A percentile compares a stretch with the other conserved stretches of the same genome.
Conservation (phyloP, 2,797 vertebrate species). For the Lycodopsis pacificus region DNA sequence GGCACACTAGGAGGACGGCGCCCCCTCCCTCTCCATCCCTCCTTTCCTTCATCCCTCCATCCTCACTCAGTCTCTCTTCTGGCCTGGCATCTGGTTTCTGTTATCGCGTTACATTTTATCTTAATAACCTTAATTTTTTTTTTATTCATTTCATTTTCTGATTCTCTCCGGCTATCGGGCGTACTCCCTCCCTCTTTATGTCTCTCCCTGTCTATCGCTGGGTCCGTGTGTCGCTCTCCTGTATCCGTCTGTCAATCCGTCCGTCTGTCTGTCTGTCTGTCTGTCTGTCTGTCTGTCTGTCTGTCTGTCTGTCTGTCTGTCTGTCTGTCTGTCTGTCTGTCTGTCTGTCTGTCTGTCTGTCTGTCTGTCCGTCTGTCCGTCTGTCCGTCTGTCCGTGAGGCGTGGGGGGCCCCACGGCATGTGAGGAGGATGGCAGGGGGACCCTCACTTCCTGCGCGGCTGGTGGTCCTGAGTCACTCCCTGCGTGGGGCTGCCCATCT, state of each 20-base stretch:
- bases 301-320: too few relatives aligned
- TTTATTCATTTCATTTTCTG: slow-evolving; percentile 74
- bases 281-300: slow-evolving; percentile 33
- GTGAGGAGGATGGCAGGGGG: slow-evolving; percentile 19
- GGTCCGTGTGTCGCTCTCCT: slow-evolving; percentile 82
- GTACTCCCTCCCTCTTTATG: slow-evolving; percentile 68
- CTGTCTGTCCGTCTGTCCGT: too few relatives aligned
- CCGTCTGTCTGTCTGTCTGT: slow-evolving; percentile 56
- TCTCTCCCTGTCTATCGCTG: slow-evolving; percentile 82
- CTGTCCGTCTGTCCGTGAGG: slow-evolving; percentile 43
- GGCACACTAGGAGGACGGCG: slow-evolving; percentile 58
- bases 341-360: too few relatives aligned
- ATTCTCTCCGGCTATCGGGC: slow-evolving; percentile 62
- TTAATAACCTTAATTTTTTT: slow-evolving; percentile 45
- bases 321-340: neutral
- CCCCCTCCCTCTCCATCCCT: slow-evolving; percentile 44
- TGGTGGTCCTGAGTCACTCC: slow-evolving; percentile 76
- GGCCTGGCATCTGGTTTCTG: slow-evolving; percentile 87
- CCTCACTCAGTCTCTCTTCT: slow-evolving; percentile 88
- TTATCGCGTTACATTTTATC: slow-evolving; percentile 72
- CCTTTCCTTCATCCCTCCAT: slow-evolving; percentile 74
- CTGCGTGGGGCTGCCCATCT: slow-evolving; percentile 77
- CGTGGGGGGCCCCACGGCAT: neutral
- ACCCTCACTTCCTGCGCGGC: slow-evolving; percentile 83
- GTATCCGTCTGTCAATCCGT: slow-evolving; percentile 72